Evolutionary conservation across 1,140 invertebrate genomes (phyloP), one percentile per base, ranked within the genome.

Genomic region (Drosophila tsacasi): DNA sequence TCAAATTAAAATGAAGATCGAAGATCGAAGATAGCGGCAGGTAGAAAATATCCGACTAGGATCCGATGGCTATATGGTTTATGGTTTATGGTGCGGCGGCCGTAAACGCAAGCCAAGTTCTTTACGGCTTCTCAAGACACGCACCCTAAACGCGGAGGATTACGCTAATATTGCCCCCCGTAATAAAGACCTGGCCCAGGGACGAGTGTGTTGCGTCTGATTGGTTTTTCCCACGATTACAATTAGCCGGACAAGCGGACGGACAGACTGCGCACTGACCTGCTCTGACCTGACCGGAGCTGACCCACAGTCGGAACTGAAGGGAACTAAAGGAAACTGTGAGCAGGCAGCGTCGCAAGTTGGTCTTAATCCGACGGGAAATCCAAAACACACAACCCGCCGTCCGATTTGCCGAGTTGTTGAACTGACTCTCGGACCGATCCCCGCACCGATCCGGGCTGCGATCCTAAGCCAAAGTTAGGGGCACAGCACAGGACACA

Each of bases 201-300:
- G 63, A 39, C 69, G 66, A 81, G 63, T 81, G 63, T 81, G 64
- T 90, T 90, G 76, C 81, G 85, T 90, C 85, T 90, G 81, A 89
- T 89, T 89, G 84, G 84, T 66, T 89, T 89, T 89, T 89, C 84
- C 84, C 84, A 89, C 84, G 84, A 89, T 86, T 86, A 83, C 66
- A 86, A 86, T 86, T 86, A 86, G 84, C 76, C 61, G 73, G 66
- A 55, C 71, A 17, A 35, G 15, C 15, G 15, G 71, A 37, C 42
- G 40, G 64, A 57, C 62, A n/a, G 44, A 21, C 27, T 3, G 2
- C 0, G 21, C 23, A 15, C 19, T 30, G 40, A 42, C 50, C 60
- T 72, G 19, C 44, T 21, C 30, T 35, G 27, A 23, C 23, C 23
- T 57, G 54, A 62, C 77, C 42, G 49, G 62, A 27, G 59, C 63